Percentiles rank a stretch among this genome's conserved stretches.
phyloP scores from a whole-genome alignment of 2,113 vertebrate genomes.

The Cyprinodon variegatus region DNA sequence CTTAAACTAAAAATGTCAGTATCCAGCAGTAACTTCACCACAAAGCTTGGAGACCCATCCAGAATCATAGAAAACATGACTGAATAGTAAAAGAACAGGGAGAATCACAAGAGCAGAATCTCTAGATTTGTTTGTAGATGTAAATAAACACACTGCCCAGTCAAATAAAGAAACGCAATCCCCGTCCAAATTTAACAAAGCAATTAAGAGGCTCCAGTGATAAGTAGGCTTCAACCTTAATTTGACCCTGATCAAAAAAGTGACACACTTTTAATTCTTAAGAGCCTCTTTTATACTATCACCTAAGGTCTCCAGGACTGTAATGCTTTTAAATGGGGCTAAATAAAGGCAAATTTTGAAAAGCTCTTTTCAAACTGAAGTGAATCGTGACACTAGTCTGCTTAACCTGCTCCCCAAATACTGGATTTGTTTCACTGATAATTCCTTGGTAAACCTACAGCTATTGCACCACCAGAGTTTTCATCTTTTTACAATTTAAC shows the following conservation, averaged over 20 bases:
- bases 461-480: neutral
- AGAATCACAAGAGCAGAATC: neutral
- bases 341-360: neutral
- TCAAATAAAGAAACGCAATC: neutral
- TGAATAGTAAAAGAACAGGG: neutral
- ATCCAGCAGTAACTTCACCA: slow-evolving; percentile 29
- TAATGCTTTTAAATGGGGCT: neutral
- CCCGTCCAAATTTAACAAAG: neutral
- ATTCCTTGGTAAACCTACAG: neutral
- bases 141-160: neutral
- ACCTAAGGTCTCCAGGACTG: neutral
- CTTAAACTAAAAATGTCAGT: neutral
- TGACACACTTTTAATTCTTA: neutral
- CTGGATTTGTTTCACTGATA: neutral
- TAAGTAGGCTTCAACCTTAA: neutral
- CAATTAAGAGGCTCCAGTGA: neutral
- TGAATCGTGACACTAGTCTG: neutral
- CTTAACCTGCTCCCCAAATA: neutral
- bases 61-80: slow-evolving; percentile 3
- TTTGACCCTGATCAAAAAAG: neutral
- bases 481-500: neutral
- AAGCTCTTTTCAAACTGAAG: neutral
- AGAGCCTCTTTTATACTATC: neutral
- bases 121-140: neutral
- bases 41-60: slow-evolving; percentile 30